A percentile compares a stretch with the other conserved stretches of the same genome.
Evolutionary conservation across 1,140 invertebrate genomes (phyloP).

Genomic region (Tetragonula clypearis): DNA sequence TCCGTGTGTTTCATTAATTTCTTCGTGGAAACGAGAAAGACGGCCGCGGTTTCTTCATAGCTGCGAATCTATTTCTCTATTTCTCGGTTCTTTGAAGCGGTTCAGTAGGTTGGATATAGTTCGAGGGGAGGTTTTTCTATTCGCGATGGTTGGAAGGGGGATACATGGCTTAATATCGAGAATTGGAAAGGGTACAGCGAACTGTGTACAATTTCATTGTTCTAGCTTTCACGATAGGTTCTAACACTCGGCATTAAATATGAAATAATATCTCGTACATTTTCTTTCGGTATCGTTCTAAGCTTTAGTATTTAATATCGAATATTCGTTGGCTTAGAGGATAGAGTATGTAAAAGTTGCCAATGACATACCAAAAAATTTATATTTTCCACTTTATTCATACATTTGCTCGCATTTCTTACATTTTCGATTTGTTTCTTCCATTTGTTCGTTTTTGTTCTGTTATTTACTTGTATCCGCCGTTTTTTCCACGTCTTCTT

Average conservation of each 20-base stretch:
- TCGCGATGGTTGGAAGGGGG: background rate
- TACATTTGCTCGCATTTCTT: background rate
- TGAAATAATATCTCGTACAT: too few species aligned
- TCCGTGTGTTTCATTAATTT: conserved; percentile 22
- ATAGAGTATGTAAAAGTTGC: background rate
- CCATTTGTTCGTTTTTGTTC: background rate
- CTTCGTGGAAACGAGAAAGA: conserved; percentile 10
- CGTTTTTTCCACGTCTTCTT: background rate
- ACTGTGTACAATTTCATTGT: too few species aligned
- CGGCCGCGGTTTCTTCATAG: background rate
- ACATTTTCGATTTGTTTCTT: too few species aligned
- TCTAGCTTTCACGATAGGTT: too few species aligned
- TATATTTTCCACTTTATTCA: background rate
- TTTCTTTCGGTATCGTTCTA: background rate
- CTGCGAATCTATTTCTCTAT: background rate
- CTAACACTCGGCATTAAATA: too few species aligned
- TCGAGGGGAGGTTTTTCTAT: background rate
- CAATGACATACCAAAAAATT: background rate
- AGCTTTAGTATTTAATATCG: background rate
- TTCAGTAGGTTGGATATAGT: background rate
- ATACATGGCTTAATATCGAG: background rate
- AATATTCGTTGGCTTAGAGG: background rate
- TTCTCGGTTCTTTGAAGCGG: background rate
- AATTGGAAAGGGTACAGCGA: background rate
- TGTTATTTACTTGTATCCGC: background rate